These are phyloP conservation scores for Ostrea denselamellosa DNA, from an alignment of 1,140 invertebrate species.

Conservation along the genomic window DNA sequence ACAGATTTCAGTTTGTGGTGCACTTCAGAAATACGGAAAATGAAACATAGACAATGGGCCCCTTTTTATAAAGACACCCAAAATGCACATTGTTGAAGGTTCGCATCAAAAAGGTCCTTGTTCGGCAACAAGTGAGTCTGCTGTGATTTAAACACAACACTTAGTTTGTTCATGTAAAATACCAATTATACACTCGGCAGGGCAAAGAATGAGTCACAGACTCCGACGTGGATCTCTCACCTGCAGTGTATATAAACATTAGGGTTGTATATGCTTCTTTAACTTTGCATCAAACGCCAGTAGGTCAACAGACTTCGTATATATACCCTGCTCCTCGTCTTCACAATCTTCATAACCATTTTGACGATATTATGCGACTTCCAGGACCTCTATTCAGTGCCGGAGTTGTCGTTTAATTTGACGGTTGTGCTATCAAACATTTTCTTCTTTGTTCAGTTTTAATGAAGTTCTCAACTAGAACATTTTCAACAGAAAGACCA, in stretches of 20 bases:
- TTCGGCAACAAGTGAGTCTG: neutral
- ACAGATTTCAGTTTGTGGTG: neutral
- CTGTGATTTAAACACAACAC: neutral
- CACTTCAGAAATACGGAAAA: neutral
- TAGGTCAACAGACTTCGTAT: neutral
- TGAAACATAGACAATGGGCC: conserved; percentile 16
- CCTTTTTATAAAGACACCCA: conserved; percentile 14
- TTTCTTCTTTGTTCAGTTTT: neutral
- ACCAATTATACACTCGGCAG: neutral
- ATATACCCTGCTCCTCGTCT: neutral
- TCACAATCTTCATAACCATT: neutral
- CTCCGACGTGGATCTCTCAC: neutral
- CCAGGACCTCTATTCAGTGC: neutral
- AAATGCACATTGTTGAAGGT: neutral
- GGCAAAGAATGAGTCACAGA: neutral
- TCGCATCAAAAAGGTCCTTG: conserved; percentile 14
- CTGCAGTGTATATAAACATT: conserved; percentile 32
- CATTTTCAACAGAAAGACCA: neutral
- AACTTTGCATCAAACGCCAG: neutral
- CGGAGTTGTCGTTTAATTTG: neutral
- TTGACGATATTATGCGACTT: neutral
- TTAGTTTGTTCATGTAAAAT: neutral
- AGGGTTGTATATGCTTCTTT: conserved; percentile 14
- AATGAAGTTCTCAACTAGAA: conserved; percentile 32
- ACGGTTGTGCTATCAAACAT: neutral